A percentile compares a stretch with the other conserved stretches of the same genome.
These are phyloP conservation scores for Ormyrus labotus DNA, from an alignment of 2,888 invertebrate species.

Conservation along the genomic window DNA sequence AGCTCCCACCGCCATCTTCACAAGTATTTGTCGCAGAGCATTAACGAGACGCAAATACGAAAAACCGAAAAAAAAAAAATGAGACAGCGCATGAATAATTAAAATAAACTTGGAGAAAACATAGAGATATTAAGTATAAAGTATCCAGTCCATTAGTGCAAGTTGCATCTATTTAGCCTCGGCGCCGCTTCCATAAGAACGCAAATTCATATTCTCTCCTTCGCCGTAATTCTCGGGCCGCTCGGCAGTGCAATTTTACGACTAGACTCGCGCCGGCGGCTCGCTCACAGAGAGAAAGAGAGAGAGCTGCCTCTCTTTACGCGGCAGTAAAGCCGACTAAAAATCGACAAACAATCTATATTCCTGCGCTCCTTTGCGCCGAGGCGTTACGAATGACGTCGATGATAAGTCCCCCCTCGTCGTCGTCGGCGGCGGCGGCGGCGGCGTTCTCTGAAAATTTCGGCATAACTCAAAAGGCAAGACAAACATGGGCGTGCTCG, in stretches of 20 bases:
- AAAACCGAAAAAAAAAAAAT: too few relatives aligned
- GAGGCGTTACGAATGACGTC: constrained; percentile 60
- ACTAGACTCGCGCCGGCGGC: constrained; percentile 11
- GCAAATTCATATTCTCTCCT: constrained; percentile 35
- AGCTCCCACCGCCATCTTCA: too few relatives aligned
- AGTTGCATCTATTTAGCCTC: background rate
- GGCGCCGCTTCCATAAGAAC: constrained; percentile 19
- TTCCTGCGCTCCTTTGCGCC: constrained; percentile 61
- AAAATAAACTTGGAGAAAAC: background rate
- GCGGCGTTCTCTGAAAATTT: constrained; percentile 72
- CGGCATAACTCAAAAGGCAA: constrained; percentile 74
- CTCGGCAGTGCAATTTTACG: constrained; percentile 33
- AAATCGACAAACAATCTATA: constrained; percentile 73
- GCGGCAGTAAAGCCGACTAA: constrained; percentile 66
- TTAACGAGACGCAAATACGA: too few relatives aligned
- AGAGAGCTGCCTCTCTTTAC: constrained; percentile 62
- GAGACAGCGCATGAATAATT: background rate
- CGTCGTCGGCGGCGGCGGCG: constrained; percentile 59
- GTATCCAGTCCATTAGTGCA: constrained; percentile 5
- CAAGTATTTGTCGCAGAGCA: too few relatives aligned
- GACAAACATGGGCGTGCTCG: constrained; percentile 74
- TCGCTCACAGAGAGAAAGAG: constrained; percentile 4
- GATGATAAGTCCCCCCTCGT: constrained; percentile 62
- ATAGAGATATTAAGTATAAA: background rate
- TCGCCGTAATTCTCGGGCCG: constrained; percentile 24